A percentile compares a stretch with the other conserved stretches of the same genome.
These are phyloP conservation scores for Dendronephthya gigantea DNA, from an alignment of 64 coral and sea anemone species.

Conservation along the genomic window DNA sequence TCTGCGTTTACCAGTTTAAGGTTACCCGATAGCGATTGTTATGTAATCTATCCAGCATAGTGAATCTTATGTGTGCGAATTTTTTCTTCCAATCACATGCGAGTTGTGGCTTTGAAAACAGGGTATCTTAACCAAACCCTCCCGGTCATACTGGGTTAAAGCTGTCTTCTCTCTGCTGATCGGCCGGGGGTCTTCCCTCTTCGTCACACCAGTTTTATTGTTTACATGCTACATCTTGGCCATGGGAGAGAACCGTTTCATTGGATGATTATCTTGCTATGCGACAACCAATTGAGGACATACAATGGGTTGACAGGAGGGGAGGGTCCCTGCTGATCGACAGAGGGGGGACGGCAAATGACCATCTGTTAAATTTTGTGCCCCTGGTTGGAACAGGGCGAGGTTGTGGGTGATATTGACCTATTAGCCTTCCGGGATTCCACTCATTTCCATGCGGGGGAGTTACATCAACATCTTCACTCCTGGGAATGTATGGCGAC, in stretches of 20 bases:
- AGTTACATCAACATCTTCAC: background rate
- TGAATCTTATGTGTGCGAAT: background rate
- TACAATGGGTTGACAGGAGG: background rate
- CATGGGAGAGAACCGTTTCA: background rate
- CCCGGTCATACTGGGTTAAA: background rate
- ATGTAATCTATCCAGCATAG: background rate
- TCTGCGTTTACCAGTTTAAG: too few species aligned
- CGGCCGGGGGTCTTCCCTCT: background rate
- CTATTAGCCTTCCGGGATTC: background rate
- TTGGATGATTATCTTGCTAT: background rate
- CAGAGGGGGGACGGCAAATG: background rate
- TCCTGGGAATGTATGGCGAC: background rate
- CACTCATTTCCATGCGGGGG: background rate
- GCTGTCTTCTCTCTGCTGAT: background rate
- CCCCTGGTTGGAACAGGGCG: background rate
- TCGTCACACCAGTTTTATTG: background rate
- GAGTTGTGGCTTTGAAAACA: background rate
- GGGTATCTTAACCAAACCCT: constrained; percentile 4
- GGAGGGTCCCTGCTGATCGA: background rate
- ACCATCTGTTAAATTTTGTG: background rate
- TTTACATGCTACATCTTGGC: background rate
- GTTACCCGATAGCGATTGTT: too few species aligned
- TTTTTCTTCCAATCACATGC: background rate
- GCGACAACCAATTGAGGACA: background rate
- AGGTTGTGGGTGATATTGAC: background rate